A percentile compares a stretch with the other conserved stretches of the same genome.
phyloP scores from a whole-genome alignment of 2,888 invertebrate genomes.

The Pandemis corylana region DNA sequence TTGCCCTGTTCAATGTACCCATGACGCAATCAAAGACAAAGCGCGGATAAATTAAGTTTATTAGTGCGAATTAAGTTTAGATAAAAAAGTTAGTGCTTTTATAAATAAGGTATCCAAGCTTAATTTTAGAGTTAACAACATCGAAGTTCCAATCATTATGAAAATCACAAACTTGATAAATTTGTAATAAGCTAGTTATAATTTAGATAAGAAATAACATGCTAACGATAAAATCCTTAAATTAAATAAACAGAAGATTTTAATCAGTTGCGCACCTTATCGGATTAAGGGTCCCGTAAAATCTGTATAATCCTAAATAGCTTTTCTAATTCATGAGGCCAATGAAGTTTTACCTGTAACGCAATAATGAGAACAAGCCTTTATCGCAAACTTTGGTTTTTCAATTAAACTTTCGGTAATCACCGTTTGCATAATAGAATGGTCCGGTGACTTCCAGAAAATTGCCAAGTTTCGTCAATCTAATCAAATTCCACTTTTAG shows the following conservation, averaged over 20 bases:
- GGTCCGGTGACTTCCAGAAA: constrained; percentile 55
- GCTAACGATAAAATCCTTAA: neutral
- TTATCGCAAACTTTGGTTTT: constrained; percentile 65
- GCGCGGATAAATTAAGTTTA: neutral
- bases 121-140: too few relatives aligned
- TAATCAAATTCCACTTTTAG: constrained; percentile 60
- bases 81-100: too few relatives aligned
- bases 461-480: constrained; percentile 59
- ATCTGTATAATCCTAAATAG: constrained; percentile 37
- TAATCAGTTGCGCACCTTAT: constrained; percentile 4
- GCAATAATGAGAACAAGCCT: constrained; percentile 64
- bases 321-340: constrained; percentile 42
- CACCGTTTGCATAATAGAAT: constrained; percentile 63
- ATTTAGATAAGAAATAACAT: neutral
- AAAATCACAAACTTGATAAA: neutral
- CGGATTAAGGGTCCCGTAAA: constrained; percentile 17
- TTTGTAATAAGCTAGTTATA: neutral
- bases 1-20: constrained; percentile 1
- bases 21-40: neutral
- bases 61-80: too few relatives aligned
- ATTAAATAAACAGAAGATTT: neutral
- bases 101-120: too few relatives aligned
- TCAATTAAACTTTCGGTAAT: constrained; percentile 71
- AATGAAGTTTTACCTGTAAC: constrained; percentile 61
- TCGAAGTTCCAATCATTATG: too few relatives aligned